These are phyloP conservation scores for Oreonectes daqikongensis DNA, from an alignment of 2,797 vertebrate species.

Conservation along the genomic window DNA sequence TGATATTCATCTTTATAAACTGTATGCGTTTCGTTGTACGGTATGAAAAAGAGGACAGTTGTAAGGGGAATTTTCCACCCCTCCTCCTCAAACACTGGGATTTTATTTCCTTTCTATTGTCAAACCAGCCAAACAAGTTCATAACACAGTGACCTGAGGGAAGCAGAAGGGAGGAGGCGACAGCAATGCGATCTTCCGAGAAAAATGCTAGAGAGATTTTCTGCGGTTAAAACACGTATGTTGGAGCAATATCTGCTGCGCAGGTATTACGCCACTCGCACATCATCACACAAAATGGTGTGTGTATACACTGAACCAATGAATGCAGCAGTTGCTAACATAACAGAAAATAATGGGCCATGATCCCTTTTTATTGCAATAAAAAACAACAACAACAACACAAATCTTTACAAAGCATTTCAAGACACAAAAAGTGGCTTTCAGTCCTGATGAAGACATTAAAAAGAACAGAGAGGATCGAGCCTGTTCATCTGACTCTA, in stretches of 20 bases:
- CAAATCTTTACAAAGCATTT: conserved; percentile 23
- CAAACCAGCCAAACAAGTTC: conserved; percentile 80
- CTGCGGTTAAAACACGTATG: background rate
- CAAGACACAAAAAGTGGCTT: background rate
- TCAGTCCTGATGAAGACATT: background rate
- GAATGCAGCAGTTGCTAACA: background rate
- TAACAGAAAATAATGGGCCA: conserved; percentile 6
- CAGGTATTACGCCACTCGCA: background rate
- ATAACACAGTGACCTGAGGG: conserved; percentile 63
- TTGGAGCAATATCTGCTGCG: no score
- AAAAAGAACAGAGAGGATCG: background rate
- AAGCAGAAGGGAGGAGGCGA: conserved; percentile 33
- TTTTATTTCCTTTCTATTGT: conserved; percentile 77
- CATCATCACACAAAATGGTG: background rate
- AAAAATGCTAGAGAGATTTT: conserved; percentile 16
- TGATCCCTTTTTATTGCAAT: conserved; percentile 37
- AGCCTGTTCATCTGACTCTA: background rate
- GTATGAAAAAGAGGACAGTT: conserved; percentile 18
- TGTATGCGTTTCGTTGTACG: no score
- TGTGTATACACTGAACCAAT: background rate
- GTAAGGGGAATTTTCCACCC: conserved; percentile 49
- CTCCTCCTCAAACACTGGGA: conserved; percentile 65
- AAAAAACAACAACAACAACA: conserved; percentile 26
- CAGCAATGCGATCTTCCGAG: conserved; percentile 25
- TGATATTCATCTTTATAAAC: no score